These are phyloP conservation scores for Celastrina argiolus DNA, from an alignment of 2,888 invertebrate species.

Conservation along the genomic window DNA sequence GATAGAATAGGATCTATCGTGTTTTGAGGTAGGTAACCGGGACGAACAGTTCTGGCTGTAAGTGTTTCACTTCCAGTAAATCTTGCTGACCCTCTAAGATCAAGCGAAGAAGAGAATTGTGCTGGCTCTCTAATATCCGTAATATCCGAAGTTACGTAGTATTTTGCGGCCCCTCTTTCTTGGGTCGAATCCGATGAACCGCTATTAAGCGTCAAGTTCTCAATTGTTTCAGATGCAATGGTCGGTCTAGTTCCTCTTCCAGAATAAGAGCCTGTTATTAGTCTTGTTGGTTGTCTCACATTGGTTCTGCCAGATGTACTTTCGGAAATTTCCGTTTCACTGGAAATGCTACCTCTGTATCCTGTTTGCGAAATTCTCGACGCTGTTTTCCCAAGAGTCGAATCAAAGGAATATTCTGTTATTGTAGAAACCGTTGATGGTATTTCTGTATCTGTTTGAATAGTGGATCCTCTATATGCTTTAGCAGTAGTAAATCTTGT, in stretches of 20 bases:
- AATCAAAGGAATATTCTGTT: background rate
- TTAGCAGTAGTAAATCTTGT: conserved; percentile 13
- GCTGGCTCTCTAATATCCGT: background rate
- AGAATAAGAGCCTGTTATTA: background rate
- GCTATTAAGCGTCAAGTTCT: background rate
- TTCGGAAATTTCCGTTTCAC: background rate
- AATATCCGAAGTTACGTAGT: background rate
- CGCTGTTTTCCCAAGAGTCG: background rate
- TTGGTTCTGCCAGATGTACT: background rate
- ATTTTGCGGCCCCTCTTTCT: background rate
- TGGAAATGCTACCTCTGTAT: background rate
- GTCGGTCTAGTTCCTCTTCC: background rate
- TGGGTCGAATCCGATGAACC: background rate
- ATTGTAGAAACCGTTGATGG: conserved; percentile 4
- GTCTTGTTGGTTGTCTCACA: background rate
- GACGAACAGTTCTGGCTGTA: conserved; percentile 19
- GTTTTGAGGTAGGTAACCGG: conserved; percentile 22
- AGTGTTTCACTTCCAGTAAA: conserved; percentile 7
- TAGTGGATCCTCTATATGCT: background rate
- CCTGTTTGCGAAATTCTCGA: background rate
- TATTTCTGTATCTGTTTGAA: conserved; percentile 7
- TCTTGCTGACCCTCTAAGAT: background rate
- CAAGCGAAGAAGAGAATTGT: background rate
- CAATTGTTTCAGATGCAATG: background rate
- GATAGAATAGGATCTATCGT: conserved; percentile 33